Evolutionary conservation across 2,888 invertebrate species (phyloP).

Genomic region (Trissolcus japonicus): DNA sequence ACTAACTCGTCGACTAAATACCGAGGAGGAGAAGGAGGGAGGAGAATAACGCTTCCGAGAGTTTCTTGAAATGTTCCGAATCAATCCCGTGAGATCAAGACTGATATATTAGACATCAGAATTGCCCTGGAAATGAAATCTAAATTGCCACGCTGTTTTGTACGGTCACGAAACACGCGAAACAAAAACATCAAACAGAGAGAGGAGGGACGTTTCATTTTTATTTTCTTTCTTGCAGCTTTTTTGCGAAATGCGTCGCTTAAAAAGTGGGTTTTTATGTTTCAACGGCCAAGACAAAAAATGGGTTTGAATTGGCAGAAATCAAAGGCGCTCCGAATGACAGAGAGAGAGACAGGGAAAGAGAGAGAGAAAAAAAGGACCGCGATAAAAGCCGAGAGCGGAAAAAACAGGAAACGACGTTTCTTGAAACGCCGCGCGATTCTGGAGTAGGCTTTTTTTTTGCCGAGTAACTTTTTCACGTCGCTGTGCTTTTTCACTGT

Average conservation of each 20-base stretch:
- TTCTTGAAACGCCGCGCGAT: slow-evolving; percentile 19
- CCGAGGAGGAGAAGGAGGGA: neutral
- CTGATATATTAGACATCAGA: neutral
- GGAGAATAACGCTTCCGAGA: slow-evolving; percentile 16
- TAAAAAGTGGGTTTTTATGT: neutral
- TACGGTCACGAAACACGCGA: neutral
- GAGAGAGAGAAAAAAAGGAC: slow-evolving; percentile 3
- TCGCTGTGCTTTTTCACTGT: slow-evolving; percentile 24
- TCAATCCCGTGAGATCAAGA: slow-evolving; percentile 19
- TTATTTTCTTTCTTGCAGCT: neutral
- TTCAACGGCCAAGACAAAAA: neutral
- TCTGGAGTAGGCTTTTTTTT: slow-evolving; percentile 33
- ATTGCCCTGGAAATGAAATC: neutral
- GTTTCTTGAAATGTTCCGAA: slow-evolving; percentile 17
- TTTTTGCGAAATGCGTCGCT: slow-evolving; percentile 2
- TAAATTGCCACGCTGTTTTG: slow-evolving; percentile 1
- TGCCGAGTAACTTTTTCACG: slow-evolving; percentile 21
- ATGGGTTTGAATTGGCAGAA: slow-evolving; percentile 3
- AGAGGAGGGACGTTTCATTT: neutral
- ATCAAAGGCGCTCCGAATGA: slow-evolving; percentile 13
- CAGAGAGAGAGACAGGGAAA: neutral
- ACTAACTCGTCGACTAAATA: slow-evolving; percentile 12
- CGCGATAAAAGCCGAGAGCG: slow-evolving; percentile 11
- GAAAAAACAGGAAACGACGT: slow-evolving; percentile 11
- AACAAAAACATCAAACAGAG: neutral